A percentile compares a stretch with the other conserved stretches of the same genome.
Conservation (phyloP, 2,113 vertebrate species). For the Pontoporia blainvillei region DNA sequence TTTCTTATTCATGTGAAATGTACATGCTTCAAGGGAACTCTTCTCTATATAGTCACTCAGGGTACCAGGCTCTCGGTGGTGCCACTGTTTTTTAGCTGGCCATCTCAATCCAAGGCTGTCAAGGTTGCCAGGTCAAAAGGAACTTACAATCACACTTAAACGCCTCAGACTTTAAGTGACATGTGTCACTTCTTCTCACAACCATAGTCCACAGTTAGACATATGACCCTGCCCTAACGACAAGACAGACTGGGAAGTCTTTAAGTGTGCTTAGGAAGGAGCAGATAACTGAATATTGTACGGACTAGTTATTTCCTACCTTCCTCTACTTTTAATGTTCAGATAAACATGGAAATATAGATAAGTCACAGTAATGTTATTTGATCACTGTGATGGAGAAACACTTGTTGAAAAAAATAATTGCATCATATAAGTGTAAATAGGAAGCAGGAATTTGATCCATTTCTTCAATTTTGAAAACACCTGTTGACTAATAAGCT, state of each 20-base stretch:
- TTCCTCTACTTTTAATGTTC: not conserved
- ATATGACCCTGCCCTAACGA: not conserved
- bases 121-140: not conserved
- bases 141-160: not conserved
- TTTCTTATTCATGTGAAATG: not conserved
- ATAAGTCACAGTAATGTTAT: not conserved
- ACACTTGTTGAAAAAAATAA: not conserved
- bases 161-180: not conserved
- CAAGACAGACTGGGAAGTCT: not conserved
- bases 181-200: not conserved
- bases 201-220: not conserved
- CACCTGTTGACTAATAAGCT: not conserved
- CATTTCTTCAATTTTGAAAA: constrained; percentile 20
- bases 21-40: not conserved
- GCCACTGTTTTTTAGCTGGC: not conserved
- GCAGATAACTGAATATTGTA: not conserved
- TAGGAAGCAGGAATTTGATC: not conserved
- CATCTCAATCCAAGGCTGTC: not conserved
- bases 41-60: not conserved
- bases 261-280: not conserved
- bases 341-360: not conserved
- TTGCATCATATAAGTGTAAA: not conserved
- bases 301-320: not conserved
- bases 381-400: not conserved
- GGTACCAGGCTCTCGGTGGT: not conserved